Conservation (phyloP, 2,113 vertebrate genomes). For the Cercopithecus mona region DNA sequence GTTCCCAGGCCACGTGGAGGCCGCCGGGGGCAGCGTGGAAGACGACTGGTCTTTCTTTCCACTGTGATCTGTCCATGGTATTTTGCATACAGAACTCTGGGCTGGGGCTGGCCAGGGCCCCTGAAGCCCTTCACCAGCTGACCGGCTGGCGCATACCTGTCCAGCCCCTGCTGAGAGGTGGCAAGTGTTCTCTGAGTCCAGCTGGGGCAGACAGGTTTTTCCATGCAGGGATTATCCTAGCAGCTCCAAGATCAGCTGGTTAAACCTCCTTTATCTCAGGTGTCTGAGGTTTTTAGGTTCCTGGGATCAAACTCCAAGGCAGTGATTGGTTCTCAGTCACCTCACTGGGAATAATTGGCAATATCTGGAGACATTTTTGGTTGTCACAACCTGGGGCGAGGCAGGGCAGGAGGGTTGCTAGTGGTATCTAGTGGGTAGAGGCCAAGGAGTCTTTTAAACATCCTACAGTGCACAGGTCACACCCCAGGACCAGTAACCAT, state of each 20-base stretch:
- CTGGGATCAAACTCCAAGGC: neutral
- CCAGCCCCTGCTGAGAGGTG: neutral
- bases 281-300: neutral
- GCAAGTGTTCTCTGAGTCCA: neutral
- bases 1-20: neutral
- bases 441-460: neutral
- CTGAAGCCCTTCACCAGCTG: neutral
- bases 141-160: fast-evolving
- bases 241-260: neutral
- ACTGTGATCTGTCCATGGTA: fast-evolving
- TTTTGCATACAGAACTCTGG: fast-evolving
- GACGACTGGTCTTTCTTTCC: neutral
- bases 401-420: neutral
- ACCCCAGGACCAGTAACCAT: neutral
- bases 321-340: neutral
- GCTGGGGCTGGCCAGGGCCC: neutral
- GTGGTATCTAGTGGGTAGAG: neutral
- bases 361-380: neutral
- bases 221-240: neutral
- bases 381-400: neutral
- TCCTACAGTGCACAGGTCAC: neutral
- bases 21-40: neutral
- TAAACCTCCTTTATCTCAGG: neutral
- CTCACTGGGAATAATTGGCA: neutral
- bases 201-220: neutral